Base-by-base conservation (phyloP, 2,113 vertebrate species). In the Oncorhynchus clarkii region DNA sequence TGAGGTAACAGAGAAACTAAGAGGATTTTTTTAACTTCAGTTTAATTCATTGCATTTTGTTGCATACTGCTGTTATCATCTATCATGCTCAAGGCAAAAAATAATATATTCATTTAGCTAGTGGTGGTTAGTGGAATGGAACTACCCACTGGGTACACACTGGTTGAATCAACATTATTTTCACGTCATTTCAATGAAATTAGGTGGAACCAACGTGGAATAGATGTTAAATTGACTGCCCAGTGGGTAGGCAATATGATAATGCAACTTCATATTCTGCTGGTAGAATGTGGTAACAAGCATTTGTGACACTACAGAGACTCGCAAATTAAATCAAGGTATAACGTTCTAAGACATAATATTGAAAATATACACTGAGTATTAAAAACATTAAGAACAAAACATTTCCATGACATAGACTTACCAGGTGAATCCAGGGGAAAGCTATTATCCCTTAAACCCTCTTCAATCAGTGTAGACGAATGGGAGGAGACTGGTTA, bases 31-130 rank as follows among this genome's bases (percentile, higher is more conserved):
- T 84, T 76, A 73, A 83, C 76, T 67, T 77, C 76, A 85, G 87
- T 87, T 89, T 80, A 88, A 86, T 81, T 80, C 84, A 45, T 92
- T 91, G 90, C 9, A 88, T 90, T 88, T 89, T 89, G 86, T 91
- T 91, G 90, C 87, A 89, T 39, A 45, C 68, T 48, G 34, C n/a
- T 45, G 18, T 48, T 29, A 29, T 68, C 29, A 9, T 91, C 86
- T 92, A 87, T 86, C 83, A 68, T 24, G 86, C 91, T 88, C 62
- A 72, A 68, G 90, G 91, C 88, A 85, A 87, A 62, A 62, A 11
- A 62, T 89, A 88, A 92, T 91, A 89, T 88, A 90, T 90, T 92
- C 81, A 90, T 92, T 90, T 92, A 91, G 89, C 91, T 88, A 90
- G 89, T 90, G 90, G 90, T 90, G 88, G 85, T 90, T 90, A 90